Base-by-base conservation (phyloP, 2,797 vertebrate genomes). In the Rachycentron canadum region DNA sequence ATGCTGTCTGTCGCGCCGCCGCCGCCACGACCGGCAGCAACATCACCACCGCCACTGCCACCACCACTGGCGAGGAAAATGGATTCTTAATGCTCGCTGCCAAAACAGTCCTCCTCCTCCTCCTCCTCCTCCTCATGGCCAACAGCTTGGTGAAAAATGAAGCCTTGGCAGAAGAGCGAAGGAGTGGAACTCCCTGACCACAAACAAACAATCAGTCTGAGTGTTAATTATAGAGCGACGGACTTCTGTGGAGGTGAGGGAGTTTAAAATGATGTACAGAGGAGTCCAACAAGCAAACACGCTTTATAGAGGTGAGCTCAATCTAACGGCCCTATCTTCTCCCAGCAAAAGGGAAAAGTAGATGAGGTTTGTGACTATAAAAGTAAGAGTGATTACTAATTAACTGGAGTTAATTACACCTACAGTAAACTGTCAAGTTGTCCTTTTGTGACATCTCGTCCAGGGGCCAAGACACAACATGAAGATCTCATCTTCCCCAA, bases 181-280 rank as follows among this genome's bases (percentile, higher is more conserved):
- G 10, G 17, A 60, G 25, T 14, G 26, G 17, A 69, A 69, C 66
- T 64, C 43, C 49, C 61, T 55, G 64, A 50, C 60, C 62, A 58
- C 79, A 90, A 74, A 82, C 77, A 81, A 83, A 89, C 76, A 76
- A 74, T 79, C 83, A 73, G 45, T 76, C 73, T 77, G 30, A 73
- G 52, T 80, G 83, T 76, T 86, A 84, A 90, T 88, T 76, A 81
- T 68, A 56, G 43, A 63, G 36, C 69, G 65, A 69, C 17, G 55
- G 52, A 58, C 28, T n/a, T 61, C 21, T 50, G 38, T 13, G 57
- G 66, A 8, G 50, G 26, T 1, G n/a, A 75, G 26, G 38, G 41
- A 58, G 56, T 25, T 53, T 12, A 32, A 62, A 58, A 21, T 69
- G 28, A 75, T 74, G 62, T 13, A 67, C 43, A 64, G 32, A 21